Conservation (phyloP, 2,113 vertebrate genomes). For the Crocuta crocuta region DNA sequence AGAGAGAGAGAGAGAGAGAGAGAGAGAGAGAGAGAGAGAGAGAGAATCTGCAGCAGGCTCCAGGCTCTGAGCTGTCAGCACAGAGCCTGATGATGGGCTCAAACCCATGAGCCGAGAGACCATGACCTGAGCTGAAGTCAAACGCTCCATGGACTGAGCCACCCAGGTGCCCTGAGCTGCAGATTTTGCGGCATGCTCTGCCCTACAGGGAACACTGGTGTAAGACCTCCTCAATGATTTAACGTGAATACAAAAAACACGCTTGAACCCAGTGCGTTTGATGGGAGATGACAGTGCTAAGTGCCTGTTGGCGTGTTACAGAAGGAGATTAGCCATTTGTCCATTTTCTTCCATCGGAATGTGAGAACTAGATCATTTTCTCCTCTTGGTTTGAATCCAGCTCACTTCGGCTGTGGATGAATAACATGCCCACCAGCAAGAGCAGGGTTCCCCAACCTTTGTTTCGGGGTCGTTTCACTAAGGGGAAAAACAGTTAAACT, state of each 20-base stretch:
- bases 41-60: no score
- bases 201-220: background rate
- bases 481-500: background rate
- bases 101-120: no score
- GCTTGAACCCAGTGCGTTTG: background rate
- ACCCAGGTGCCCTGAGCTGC: no score
- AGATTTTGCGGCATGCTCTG: background rate
- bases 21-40: no score
- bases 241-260: background rate
- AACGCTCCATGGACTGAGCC: no score
- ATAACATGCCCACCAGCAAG: constrained; percentile 10
- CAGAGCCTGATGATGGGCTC: no score
- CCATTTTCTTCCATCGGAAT: constrained; percentile 23
- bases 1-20: no score
- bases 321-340: constrained; percentile 8
- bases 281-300: background rate
- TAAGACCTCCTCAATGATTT: constrained; percentile 1
- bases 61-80: no score
- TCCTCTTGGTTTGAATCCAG: constrained; percentile 12
- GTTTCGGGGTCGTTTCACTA: background rate
- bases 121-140: no score
- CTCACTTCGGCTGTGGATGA: background rate
- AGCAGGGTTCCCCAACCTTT: background rate
- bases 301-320: background rate
- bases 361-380: constrained; percentile 26